These are phyloP conservation scores for Vespertilio murinus DNA, from an alignment of 2,797 vertebrate genomes.

Conservation along the genomic window DNA sequence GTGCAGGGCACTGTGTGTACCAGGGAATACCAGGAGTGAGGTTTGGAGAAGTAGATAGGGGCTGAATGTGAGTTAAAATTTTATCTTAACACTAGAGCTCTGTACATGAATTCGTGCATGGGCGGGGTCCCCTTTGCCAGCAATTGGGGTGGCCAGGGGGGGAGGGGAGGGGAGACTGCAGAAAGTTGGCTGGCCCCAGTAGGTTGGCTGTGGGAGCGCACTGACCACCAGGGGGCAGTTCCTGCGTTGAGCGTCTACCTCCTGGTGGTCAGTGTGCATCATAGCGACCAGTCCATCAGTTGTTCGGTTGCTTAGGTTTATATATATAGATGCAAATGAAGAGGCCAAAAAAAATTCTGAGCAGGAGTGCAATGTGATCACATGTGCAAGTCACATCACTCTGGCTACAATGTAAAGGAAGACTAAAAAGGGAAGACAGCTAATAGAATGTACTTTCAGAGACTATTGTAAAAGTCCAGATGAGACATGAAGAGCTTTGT, in stretches of 20 bases:
- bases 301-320: too few species aligned
- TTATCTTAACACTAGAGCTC: background rate
- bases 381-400: background rate
- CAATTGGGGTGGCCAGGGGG: too few species aligned
- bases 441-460: constrained; percentile 5
- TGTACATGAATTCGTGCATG: too few species aligned
- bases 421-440: constrained; percentile 4
- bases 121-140: too few species aligned
- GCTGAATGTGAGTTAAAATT: background rate
- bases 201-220: too few species aligned
- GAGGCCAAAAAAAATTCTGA: background rate
- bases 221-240: too few species aligned
- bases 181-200: too few species aligned
- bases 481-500: background rate
- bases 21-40: background rate
- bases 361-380: background rate
- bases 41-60: background rate
- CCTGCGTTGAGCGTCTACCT: too few species aligned
- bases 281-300: too few species aligned
- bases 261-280: too few species aligned
- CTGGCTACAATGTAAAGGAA: background rate
- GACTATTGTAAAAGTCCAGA: background rate
- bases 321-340: background rate
- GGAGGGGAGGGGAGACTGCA: too few species aligned
- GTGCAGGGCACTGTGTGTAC: background rate